phyloP scores from a whole-genome alignment of 2,113 vertebrate species.

The Sporophila hypoxantha region DNA sequence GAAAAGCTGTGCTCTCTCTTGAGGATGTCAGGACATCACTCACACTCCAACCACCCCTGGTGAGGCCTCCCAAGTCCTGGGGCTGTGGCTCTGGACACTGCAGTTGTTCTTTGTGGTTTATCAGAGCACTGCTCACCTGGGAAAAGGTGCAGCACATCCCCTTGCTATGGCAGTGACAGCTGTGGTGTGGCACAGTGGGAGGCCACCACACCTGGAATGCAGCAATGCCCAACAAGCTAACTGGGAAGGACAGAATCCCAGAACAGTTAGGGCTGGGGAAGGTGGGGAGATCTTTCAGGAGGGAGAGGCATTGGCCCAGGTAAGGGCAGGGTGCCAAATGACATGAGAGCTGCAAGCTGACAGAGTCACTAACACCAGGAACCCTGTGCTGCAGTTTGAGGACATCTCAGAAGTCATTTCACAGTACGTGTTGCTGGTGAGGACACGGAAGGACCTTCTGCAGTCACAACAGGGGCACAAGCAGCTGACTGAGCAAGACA shows the following conservation, averaged over 20 bases:
- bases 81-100: not conserved
- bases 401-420: slow-evolving; percentile 61
- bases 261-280: not conserved
- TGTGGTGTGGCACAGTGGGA: not conserved
- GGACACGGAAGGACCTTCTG: slow-evolving; percentile 62
- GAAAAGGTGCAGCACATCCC: not conserved
- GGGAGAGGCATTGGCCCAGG: not conserved
- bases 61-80: not conserved
- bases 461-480: slow-evolving; percentile 54
- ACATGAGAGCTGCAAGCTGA: not conserved
- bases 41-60: not conserved
- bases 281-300: not conserved
- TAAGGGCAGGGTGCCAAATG: not conserved
- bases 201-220: not conserved
- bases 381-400: slow-evolving; percentile 68
- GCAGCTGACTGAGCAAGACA: slow-evolving; percentile 61
- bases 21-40: not conserved
- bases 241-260: not conserved
- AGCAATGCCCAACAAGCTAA: not conserved
- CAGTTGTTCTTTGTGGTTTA: not conserved
- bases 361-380: not conserved
- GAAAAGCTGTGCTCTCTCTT: not conserved
- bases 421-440: slow-evolving; percentile 61
- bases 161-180: not conserved
- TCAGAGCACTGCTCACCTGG: not conserved